Evolutionary conservation across 2,797 vertebrate genomes (phyloP).

Genomic region (Arrhamphus sclerolepis): DNA sequence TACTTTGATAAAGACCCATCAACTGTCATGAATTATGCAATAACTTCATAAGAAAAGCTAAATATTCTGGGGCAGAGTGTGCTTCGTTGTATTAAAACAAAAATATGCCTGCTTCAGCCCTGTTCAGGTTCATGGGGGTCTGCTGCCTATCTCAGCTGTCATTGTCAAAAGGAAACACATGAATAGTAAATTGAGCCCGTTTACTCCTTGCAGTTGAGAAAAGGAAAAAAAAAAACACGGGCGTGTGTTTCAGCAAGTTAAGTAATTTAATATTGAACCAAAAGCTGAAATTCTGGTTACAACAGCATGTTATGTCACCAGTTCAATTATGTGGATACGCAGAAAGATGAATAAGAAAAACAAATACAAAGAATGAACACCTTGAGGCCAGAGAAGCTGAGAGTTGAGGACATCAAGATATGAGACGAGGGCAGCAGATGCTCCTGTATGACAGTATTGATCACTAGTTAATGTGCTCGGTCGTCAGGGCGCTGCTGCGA

Average conservation of each 20-base stretch:
- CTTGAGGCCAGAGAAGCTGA: slow-evolving; percentile 8
- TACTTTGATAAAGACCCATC: slow-evolving; percentile 34
- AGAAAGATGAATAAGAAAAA: slow-evolving; percentile 6
- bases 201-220: too few relatives aligned
- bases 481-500: slow-evolving; percentile 1
- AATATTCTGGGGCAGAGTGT: slow-evolving; percentile 40
- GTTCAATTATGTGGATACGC: slow-evolving; percentile 17
- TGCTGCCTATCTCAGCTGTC: too few relatives aligned
- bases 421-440: background rate
- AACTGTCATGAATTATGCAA: slow-evolving; percentile 49
- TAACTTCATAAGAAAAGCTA: slow-evolving; percentile 16
- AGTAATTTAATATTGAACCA: too few relatives aligned
- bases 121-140: too few relatives aligned
- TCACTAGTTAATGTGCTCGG: slow-evolving; percentile 2
- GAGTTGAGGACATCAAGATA: slow-evolving; percentile 6
- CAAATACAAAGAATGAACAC: background rate
- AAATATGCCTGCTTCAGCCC: background rate
- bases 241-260: too few relatives aligned
- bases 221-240: too few relatives aligned
- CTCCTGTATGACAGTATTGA: background rate
- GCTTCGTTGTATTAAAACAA: slow-evolving; percentile 10
- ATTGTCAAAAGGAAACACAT: too few relatives aligned
- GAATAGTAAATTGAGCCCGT: too few relatives aligned
- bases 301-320: too few relatives aligned
- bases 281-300: too few relatives aligned